Base-by-base conservation (phyloP, 2,797 vertebrate genomes). In the Zonotrichia albicollis region DNA sequence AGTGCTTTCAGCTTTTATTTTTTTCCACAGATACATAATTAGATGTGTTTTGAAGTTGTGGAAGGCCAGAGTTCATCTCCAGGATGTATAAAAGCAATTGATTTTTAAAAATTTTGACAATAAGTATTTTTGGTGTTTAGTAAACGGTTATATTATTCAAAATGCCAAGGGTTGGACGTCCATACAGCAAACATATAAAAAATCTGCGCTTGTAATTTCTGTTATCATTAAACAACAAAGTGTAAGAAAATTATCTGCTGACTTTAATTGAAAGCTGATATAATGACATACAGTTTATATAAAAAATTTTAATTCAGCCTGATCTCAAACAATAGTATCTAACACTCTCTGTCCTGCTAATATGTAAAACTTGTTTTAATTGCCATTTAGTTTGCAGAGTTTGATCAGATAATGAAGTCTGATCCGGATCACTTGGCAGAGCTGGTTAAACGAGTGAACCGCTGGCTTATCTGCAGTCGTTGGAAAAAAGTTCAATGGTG, bases 401-500 rank as follows among this genome's bases (percentile, higher is more conserved):
- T 99, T 57, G 99, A 99, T 97, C 98, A 99, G 97, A 99, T 99
- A 93, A 99, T 99, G 99, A 99, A 99, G 97, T 99, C 99, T 32
- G 99, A 99, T 96, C 99, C 99, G 0, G 99, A 99, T 67, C 99
- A 99, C 96, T 98, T 99, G 94, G 99, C 99, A 2, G 98, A 99
- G 96, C 97, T 99, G 96, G 98, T 99, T 90, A 98, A 98, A 95
- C 98, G 98, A 92, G 99, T 99, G 93, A 99, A 99, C 97, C 98
- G 98, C 93, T 99, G 99, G 99, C 98, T 99, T 25, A 98, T 99
- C 96, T 99, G 98, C 98, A 99, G 99, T 97, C 99, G 99, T 64
- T 99, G 99, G 99, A 99, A 99, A 98, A 99, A 99, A 97, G 98
- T 99, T 55, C 99, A 99, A 17, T 99, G 99, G 99, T 98, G 99